Conservation (phyloP, 2,113 vertebrate species). For the Seriola aureovittata region DNA sequence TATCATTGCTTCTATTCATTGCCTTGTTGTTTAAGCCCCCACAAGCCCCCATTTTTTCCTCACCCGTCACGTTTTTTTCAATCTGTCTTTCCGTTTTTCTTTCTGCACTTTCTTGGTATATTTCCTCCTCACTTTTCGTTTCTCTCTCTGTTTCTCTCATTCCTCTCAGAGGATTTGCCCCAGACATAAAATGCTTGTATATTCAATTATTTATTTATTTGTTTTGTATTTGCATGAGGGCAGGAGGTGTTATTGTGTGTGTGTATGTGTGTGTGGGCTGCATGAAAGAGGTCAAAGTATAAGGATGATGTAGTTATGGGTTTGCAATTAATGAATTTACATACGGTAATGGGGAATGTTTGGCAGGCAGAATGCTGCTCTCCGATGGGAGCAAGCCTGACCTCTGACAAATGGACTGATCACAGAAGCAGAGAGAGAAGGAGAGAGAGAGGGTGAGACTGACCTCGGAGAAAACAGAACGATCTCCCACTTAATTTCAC, state of each 20-base stretch:
- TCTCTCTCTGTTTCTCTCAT: constrained; percentile 9
- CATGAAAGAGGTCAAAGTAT: constrained; percentile 69
- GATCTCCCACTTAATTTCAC: constrained; percentile 79
- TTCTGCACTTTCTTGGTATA: neutral
- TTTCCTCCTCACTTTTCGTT: constrained; percentile 13
- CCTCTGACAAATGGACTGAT: constrained; percentile 80
- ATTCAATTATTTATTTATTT: constrained; percentile 65
- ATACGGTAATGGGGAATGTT: constrained; percentile 79
- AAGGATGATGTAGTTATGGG: constrained; percentile 66
- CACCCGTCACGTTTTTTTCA: constrained; percentile 31
- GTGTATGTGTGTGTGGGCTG: constrained; percentile 14
- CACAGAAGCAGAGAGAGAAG: constrained; percentile 42
- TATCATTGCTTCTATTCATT: constrained; percentile 62
- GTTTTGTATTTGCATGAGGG: constrained; percentile 55
- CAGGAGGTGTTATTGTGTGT: constrained; percentile 20
- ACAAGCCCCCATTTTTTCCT: constrained; percentile 40
- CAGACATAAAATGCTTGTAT: constrained; percentile 50
- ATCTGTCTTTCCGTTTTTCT: constrained; percentile 10
- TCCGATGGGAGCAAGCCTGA: constrained; percentile 68
- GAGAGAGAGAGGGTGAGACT: constrained; percentile 33
- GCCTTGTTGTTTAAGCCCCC: constrained; percentile 67
- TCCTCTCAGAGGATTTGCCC: constrained; percentile 58
- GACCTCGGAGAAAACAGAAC: constrained; percentile 72
- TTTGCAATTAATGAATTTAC: constrained; percentile 83
- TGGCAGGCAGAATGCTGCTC: constrained; percentile 66